Base-by-base conservation (phyloP, 2,888 invertebrate genomes). In the Galeruca laticollis region DNA sequence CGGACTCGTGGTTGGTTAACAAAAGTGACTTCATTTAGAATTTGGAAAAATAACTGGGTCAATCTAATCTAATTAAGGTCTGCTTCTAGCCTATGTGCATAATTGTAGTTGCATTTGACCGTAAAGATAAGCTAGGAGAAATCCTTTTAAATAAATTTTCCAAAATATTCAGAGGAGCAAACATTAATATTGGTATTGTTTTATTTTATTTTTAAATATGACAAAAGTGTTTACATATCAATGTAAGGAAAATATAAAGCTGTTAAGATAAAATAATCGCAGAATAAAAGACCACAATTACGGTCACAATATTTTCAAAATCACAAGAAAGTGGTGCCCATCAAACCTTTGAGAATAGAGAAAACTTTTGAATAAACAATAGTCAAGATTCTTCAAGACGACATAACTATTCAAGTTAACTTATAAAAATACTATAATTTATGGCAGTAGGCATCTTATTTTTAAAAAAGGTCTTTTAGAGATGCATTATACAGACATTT, bases 241-340 rank as follows among this genome's bases (percentile, higher is more conserved):
- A 74, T 63, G 73, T 69, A 74, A 75, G 75, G 76, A 75, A 57
- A 77, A 78, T 75, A 76, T 77, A 76, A 76, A 75, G 73, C 73
- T 73, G 71, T 75, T 76, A 75, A 77, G 76, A 75, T 75, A 76
- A 78, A 76, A 77, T 75, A 79, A 79, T 79, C 79, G 78, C 77
- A 79, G 78, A 78, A 76, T 75, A 52, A 69, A 72, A 71, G 73
- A 75, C 75, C 68, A 73, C 63, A 73, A 66, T 52, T 54, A 69
- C 61, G 61, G 74, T 72, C 74, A 69, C 70, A 72, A 74, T 76
- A 65, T 72, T 71, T 77, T 73, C 70, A 75, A 74, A 75, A 77
- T 78, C 77, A 78, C 78, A 77, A 78, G 73, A 74, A 77, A 77
- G 77, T 78, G 78, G 78, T 78, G 78, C 78, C 78, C 77, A 73